phyloP scores from a whole-genome alignment of 2,888 invertebrate genomes.

The Opisthograptis luteolata region DNA sequence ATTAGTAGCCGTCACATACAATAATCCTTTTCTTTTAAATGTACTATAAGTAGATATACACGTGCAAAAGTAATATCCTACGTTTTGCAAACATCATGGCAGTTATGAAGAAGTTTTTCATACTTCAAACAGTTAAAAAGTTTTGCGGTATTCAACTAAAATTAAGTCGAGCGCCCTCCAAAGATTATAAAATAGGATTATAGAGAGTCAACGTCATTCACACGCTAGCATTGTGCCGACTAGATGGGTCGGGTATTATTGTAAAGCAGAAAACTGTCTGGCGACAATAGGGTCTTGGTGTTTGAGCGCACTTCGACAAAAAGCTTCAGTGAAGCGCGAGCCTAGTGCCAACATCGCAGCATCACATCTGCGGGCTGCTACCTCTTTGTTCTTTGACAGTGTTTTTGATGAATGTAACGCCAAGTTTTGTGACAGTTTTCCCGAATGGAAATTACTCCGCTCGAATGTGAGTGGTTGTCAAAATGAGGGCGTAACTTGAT shows the following conservation, averaged over 20 bases:
- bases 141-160: constrained; percentile 8
- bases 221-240: constrained; percentile 43
- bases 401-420: constrained; percentile 49
- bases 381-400: constrained; percentile 52
- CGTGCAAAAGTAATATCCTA: too few relatives aligned
- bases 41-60: too few relatives aligned
- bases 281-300: constrained; percentile 62
- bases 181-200: constrained; percentile 33
- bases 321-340: constrained; percentile 28
- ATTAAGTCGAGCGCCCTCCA: constrained; percentile 23
- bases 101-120: too few relatives aligned
- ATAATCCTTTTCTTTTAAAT: too few relatives aligned
- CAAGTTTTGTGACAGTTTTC: constrained; percentile 43
- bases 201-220: constrained; percentile 42
- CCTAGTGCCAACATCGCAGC: constrained; percentile 38
- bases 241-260: constrained; percentile 56
- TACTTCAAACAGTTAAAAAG: constrained; percentile 5
- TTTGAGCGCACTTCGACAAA: constrained; percentile 55
- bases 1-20: too few relatives aligned
- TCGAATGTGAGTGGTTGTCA: constrained; percentile 28
- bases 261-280: constrained; percentile 48
- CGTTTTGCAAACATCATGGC: neutral
- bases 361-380: constrained; percentile 47
- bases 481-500: constrained; percentile 21
- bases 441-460: constrained; percentile 39